A percentile compares a stretch with the other conserved stretches of the same genome.
These are phyloP conservation scores for Cryptotermes secundus DNA, from an alignment of 1,140 invertebrate genomes.

Conservation along the genomic window DNA sequence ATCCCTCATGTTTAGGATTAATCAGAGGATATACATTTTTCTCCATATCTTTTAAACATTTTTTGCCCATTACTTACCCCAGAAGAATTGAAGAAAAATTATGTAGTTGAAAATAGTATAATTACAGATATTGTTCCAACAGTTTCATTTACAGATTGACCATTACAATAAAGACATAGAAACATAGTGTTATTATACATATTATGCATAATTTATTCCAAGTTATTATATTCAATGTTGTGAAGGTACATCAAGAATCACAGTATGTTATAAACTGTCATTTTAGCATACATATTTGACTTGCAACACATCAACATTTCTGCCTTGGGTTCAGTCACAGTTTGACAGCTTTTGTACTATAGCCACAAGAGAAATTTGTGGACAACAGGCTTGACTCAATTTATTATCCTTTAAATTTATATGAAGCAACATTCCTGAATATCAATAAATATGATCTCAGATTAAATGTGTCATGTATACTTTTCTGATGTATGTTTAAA, in stretches of 20 bases:
- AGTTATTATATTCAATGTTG: neutral
- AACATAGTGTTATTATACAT: neutral
- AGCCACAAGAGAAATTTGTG: neutral
- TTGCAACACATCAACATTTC: neutral
- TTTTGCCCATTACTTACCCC: no score
- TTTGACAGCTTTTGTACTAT: neutral
- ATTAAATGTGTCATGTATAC: no score
- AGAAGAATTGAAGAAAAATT: neutral
- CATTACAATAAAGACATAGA: constrained; percentile 14
- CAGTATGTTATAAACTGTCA: neutral
- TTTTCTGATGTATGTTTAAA: no score
- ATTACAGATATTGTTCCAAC: neutral
- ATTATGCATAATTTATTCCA: neutral
- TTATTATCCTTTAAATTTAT: no score
- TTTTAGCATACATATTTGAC: neutral
- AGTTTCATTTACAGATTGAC: constrained; percentile 1
- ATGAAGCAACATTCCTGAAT: no score
- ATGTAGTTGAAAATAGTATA: constrained; percentile 15
- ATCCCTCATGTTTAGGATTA: no score
- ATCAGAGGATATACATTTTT: no score
- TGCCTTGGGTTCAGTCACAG: neutral
- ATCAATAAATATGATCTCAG: no score
- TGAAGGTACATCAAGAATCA: constrained; percentile 7
- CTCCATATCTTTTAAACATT: no score
- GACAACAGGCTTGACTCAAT: no score